phyloP scores from a whole-genome alignment of 2,113 vertebrate genomes.

The Toxotes chatareus region DNA sequence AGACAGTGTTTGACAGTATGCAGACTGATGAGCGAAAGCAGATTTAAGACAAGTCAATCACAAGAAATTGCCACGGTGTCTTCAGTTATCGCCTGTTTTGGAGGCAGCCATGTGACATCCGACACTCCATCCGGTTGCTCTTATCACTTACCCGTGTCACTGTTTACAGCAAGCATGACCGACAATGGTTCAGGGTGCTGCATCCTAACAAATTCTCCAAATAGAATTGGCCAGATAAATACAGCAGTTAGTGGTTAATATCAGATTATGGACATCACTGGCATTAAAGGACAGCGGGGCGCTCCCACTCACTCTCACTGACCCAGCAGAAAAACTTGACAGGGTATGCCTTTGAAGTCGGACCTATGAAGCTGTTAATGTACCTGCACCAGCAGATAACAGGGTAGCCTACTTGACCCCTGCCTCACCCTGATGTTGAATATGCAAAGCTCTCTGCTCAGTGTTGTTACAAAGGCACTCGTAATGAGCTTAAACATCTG shows the following conservation, averaged over 20 bases:
- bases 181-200: not conserved
- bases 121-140: not conserved
- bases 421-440: conserved; percentile 43
- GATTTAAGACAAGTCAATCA: not conserved
- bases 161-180: not conserved
- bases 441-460: conserved; percentile 54
- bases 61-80: not conserved
- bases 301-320: not conserved
- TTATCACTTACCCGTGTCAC: not conserved
- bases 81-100: not conserved
- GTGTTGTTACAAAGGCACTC: conserved; percentile 33
- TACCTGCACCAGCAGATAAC: conserved; percentile 41
- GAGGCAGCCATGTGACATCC: not conserved
- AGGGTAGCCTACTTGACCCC: conserved; percentile 41
- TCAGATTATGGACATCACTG: not conserved
- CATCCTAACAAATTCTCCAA: conserved; percentile 1
- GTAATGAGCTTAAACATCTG: conserved; percentile 71
- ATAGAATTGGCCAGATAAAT: not conserved
- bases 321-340: conserved; percentile 14
- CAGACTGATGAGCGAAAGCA: not conserved
- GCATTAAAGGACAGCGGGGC: conserved; percentile 4
- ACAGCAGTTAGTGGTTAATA: conserved; percentile 24
- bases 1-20: not conserved
- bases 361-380: conserved; percentile 48
- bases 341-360: conserved; percentile 59